Percentiles rank a stretch among this genome's conserved stretches.
These are phyloP conservation scores for Drosophila simulans DNA, from an alignment of 1,140 invertebrate species.

Conservation along the genomic window DNA sequence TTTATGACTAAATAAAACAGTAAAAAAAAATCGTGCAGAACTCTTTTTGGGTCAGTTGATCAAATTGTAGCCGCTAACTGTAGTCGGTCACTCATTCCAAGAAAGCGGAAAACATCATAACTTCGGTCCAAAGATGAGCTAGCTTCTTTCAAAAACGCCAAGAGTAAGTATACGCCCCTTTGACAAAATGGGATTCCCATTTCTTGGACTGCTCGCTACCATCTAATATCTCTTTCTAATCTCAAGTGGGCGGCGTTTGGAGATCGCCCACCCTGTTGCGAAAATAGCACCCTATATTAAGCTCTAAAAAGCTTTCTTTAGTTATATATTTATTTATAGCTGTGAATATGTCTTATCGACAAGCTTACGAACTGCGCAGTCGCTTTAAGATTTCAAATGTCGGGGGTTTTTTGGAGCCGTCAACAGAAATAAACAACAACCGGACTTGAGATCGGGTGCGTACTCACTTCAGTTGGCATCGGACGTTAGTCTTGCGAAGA, in stretches of 20 bases:
- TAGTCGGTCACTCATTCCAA: neutral
- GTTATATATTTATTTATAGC: conserved; percentile 14
- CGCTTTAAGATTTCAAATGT: conserved; percentile 25
- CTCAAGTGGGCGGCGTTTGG: conserved; percentile 27
- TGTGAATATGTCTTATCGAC: conserved; percentile 14
- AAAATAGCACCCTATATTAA: conserved; percentile 28
- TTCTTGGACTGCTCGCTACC: conserved; percentile 5
- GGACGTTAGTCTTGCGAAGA: conserved; percentile 44
- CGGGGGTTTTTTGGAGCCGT: conserved; percentile 36
- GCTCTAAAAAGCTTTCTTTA: conserved; percentile 13
- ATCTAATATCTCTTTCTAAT: neutral
- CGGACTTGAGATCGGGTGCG: conserved; percentile 39
- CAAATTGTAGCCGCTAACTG: conserved; percentile 5
- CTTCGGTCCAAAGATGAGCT: neutral
- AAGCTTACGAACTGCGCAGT: conserved; percentile 21
- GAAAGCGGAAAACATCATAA: neutral
- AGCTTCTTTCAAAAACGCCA: neutral
- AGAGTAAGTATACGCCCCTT: conserved; percentile 29
- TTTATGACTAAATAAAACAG: neutral
- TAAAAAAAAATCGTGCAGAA: neutral
- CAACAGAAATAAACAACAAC: conserved; percentile 31
- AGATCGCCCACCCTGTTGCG: conserved; percentile 8
- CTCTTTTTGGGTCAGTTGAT: conserved; percentile 4
- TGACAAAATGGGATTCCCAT: conserved; percentile 28
- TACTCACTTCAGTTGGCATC: conserved; percentile 47